Percentiles rank a stretch among this genome's conserved stretches.
These are phyloP conservation scores for Vulpes vulpes DNA, from an alignment of 2,113 vertebrate genomes.

Conservation along the genomic window DNA sequence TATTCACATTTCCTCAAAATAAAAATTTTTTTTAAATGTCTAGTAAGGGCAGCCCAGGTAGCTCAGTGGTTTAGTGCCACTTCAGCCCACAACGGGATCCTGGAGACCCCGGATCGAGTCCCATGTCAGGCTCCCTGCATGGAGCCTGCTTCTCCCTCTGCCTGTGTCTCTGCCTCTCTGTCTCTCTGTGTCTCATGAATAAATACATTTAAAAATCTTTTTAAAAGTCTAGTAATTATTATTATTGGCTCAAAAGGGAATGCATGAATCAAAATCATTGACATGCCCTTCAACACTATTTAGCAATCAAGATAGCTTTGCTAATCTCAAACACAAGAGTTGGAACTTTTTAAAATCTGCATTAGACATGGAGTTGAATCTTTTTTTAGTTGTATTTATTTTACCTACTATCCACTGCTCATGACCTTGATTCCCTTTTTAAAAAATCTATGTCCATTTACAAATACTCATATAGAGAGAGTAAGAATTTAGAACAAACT, in stretches of 20 bases:
- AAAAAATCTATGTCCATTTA: not conserved
- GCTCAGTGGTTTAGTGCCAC: no score
- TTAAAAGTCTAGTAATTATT: not conserved
- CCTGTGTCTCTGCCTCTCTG: no score
- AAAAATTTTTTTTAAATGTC: no score
- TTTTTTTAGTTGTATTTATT: conserved; percentile 4
- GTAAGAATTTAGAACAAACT: conserved; percentile 70
- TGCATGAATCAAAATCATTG: not conserved
- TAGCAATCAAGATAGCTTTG: not conserved
- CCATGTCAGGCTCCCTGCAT: no score
- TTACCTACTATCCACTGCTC: not conserved
- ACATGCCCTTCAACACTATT: not conserved
- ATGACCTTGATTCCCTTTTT: not conserved
- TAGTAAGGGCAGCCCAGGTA: no score
- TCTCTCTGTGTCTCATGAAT: no score
- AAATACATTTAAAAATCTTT: no score
- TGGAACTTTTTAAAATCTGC: not conserved
- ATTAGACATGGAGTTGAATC: not conserved
- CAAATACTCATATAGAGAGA: conserved; percentile 20
- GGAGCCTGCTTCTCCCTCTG: no score
- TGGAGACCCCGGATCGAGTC: no score
- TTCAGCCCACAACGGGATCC: no score
- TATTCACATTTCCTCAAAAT: not conserved
- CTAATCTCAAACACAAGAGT: not conserved
- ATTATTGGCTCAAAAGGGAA: not conserved